A percentile compares a stretch with the other conserved stretches of the same genome.
Conservation (phyloP, 2,797 vertebrate genomes). For the Peromyscus eremicus region DNA sequence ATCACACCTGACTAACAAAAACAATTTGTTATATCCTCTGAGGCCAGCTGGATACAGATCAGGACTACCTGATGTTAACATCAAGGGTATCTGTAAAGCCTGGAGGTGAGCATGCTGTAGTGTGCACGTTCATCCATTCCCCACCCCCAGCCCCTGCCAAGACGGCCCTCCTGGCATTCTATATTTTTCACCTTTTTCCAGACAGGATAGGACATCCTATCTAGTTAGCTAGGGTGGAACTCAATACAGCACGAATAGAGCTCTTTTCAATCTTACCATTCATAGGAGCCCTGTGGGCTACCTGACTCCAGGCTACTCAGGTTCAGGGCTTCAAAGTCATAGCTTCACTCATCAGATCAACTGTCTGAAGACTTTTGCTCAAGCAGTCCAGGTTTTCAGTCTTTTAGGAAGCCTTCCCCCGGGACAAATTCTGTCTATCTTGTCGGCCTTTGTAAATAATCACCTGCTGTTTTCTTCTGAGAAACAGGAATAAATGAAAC, state of each 20-base stretch:
- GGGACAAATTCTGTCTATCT: background rate
- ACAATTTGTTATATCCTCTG: background rate
- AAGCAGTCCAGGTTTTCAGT: slow-evolving; percentile 4
- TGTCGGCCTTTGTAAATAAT: slow-evolving; percentile 27
- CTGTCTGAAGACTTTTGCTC: slow-evolving; percentile 13
- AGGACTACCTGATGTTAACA: background rate
- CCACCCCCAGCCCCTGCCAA: background rate
- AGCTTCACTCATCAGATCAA: slow-evolving; percentile 63
- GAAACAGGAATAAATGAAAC: background rate
- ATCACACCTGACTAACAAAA: background rate
- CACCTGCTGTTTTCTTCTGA: background rate
- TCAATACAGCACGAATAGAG: slow-evolving; percentile 63
- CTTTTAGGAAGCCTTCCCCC: background rate
- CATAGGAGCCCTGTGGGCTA: slow-evolving; percentile 69
- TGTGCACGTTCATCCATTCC: background rate
- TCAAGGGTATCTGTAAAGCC: background rate
- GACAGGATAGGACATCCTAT: background rate
- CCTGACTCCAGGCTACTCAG: slow-evolving; percentile 60
- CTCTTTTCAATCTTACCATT: slow-evolving; percentile 68
- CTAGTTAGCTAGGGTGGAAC: slow-evolving; percentile 17
- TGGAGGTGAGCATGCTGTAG: background rate
- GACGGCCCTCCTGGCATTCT: slow-evolving; percentile 27
- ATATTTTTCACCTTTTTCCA: slow-evolving; percentile 46
- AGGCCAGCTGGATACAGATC: background rate
- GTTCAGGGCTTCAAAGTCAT: slow-evolving; percentile 61